phyloP scores from a whole-genome alignment of 2,113 vertebrate genomes.

The Laticauda colubrina region DNA sequence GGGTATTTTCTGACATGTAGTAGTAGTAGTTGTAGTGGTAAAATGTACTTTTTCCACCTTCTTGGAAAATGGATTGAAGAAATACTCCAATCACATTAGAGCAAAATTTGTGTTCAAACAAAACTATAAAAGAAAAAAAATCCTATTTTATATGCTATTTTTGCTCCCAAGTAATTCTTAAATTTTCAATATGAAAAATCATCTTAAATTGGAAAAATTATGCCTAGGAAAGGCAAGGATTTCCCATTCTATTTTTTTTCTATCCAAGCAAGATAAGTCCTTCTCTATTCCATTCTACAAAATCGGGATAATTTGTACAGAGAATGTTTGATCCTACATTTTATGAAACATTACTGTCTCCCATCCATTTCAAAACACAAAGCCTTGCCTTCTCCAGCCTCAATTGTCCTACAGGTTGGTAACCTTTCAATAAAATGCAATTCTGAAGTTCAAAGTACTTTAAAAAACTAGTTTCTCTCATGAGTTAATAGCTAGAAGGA shows the following conservation, averaged over 20 bases:
- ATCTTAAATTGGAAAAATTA: neutral
- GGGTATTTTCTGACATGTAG: neutral
- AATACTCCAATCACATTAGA: neutral
- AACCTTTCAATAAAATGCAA: neutral
- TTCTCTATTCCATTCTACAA: neutral
- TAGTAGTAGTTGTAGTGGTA: neutral
- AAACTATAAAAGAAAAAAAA: neutral
- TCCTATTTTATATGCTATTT: neutral
- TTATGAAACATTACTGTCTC: neutral
- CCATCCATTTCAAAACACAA: neutral
- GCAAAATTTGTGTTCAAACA: neutral
- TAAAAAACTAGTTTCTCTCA: neutral
- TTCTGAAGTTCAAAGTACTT: neutral
- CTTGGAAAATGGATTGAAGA: neutral
- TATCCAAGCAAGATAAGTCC: neutral
- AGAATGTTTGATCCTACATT: neutral
- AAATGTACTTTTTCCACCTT: neutral
- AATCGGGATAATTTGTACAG: neutral
- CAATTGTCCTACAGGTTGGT: neutral
- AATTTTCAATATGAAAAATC: neutral
- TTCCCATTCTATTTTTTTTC: neutral
- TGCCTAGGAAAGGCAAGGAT: too few relatives aligned
- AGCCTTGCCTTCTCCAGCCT: neutral
- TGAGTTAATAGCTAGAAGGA: neutral
- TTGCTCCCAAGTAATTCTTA: neutral